A percentile compares a stretch with the other conserved stretches of the same genome.
These are phyloP conservation scores for Polydrusus tereticollis DNA, from an alignment of 2,888 invertebrate genomes.

Conservation along the genomic window DNA sequence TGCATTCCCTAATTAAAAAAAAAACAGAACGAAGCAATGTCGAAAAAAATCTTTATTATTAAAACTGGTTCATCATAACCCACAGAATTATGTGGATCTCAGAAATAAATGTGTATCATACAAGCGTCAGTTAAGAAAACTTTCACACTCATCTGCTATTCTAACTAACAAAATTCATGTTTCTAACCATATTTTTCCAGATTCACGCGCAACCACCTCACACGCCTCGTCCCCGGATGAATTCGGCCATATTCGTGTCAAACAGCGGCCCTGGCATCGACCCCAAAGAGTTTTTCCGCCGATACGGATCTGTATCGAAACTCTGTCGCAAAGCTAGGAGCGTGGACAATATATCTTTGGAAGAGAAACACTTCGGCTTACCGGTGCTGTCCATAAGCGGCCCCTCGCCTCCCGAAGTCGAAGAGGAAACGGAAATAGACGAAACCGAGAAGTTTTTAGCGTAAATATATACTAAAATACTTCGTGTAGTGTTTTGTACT, in stretches of 20 bases:
- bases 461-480: background rate
- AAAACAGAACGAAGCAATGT: too few species aligned
- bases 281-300: conserved; percentile 82
- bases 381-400: conserved; percentile 70
- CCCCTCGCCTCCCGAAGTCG: conserved; percentile 55
- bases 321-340: conserved; percentile 85
- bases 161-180: background rate
- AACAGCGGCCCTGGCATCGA: conserved; percentile 82
- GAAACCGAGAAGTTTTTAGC: conserved; percentile 22
- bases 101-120: background rate
- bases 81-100: background rate
- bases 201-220: conserved; percentile 65
- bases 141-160: too few species aligned
- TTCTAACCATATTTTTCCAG: conserved; percentile 43
- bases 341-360: conserved; percentile 76
- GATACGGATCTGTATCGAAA: conserved; percentile 84
- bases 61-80: background rate
- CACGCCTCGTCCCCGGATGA: conserved; percentile 81
- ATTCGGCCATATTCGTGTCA: conserved; percentile 88
- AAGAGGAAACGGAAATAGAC: conserved; percentile 44
- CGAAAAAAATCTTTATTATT: too few species aligned
- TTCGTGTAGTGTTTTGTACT: background rate
- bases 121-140: background rate
- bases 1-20: too few species aligned
- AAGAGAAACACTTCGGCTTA: conserved; percentile 77